Percentiles rank a stretch among this genome's conserved stretches.
These are phyloP conservation scores for Tineola bisselliella DNA, from an alignment of 2,888 invertebrate species.

Conservation along the genomic window DNA sequence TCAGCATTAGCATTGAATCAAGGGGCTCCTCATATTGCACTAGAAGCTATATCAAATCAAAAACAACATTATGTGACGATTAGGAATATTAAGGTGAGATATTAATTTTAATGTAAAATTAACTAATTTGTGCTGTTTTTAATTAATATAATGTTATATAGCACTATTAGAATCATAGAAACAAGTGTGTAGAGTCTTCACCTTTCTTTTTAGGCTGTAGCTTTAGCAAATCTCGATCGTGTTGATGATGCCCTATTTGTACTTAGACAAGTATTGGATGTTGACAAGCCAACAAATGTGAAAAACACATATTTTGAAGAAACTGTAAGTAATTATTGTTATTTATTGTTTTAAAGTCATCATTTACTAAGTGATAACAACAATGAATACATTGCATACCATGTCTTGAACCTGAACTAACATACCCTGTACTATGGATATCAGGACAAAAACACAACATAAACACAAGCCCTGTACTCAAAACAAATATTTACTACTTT, in stretches of 20 bases:
- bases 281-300: constrained; percentile 58
- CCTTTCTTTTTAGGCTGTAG: constrained; percentile 50
- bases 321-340: constrained; percentile 51
- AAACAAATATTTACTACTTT: no score
- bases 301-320: constrained; percentile 73
- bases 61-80: constrained; percentile 73
- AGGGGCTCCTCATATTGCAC: constrained; percentile 71
- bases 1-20: constrained; percentile 74
- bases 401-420: no score
- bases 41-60: constrained; percentile 71
- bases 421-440: no score
- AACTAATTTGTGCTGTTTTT: no score
- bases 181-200: no score
- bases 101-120: no score
- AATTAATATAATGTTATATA: no score
- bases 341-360: no score
- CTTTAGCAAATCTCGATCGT: constrained; percentile 68
- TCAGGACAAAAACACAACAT: no score
- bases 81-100: constrained; percentile 74
- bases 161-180: no score
- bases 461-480: no score
- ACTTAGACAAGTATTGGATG: constrained; percentile 64
- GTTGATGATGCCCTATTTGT: constrained; percentile 72
- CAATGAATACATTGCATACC: not conserved
- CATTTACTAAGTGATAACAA: not conserved